Conservation (phyloP, 2,797 vertebrate genomes). For the Fistularia commersonii region DNA sequence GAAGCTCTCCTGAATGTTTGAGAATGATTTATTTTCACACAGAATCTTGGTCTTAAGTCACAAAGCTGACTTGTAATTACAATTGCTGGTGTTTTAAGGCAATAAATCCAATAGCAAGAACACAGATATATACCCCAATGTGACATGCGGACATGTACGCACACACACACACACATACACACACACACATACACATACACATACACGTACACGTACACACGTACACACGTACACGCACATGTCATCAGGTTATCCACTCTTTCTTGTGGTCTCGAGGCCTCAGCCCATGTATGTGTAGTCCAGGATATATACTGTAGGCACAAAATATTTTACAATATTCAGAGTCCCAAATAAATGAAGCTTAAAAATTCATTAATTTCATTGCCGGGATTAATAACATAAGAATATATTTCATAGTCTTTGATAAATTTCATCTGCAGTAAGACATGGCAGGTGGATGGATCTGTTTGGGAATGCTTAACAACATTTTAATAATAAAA, state of each 20-base stretch:
- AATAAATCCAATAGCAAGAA: conserved; percentile 27
- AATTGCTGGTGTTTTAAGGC: conserved; percentile 28
- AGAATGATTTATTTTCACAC: conserved; percentile 46
- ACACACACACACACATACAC: too few relatives aligned
- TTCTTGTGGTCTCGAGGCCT: not conserved
- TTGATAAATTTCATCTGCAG: conserved; percentile 50
- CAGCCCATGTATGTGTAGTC: not conserved
- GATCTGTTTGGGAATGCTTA: conserved; percentile 58
- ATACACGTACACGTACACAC: not conserved
- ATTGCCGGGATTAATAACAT: conserved; percentile 20
- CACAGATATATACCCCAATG: conserved; percentile 12
- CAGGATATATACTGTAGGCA: not conserved
- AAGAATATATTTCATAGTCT: conserved; percentile 36
- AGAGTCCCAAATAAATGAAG: conserved; percentile 14
- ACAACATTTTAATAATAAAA: conserved; percentile 68
- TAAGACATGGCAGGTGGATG: conserved; percentile 55
- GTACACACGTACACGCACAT: not conserved
- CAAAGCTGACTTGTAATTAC: conserved; percentile 53
- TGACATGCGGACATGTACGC: not conserved
- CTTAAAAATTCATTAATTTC: conserved; percentile 30
- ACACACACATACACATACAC: conserved; percentile 3
- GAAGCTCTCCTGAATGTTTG: conserved; percentile 35
- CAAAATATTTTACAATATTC: conserved; percentile 4
- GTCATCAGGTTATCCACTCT: not conserved
- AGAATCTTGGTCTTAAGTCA: conserved; percentile 33